A percentile compares a stretch with the other conserved stretches of the same genome.
These are phyloP conservation scores for Amazona guildingii DNA, from an alignment of 2,113 vertebrate species.

Conservation along the genomic window DNA sequence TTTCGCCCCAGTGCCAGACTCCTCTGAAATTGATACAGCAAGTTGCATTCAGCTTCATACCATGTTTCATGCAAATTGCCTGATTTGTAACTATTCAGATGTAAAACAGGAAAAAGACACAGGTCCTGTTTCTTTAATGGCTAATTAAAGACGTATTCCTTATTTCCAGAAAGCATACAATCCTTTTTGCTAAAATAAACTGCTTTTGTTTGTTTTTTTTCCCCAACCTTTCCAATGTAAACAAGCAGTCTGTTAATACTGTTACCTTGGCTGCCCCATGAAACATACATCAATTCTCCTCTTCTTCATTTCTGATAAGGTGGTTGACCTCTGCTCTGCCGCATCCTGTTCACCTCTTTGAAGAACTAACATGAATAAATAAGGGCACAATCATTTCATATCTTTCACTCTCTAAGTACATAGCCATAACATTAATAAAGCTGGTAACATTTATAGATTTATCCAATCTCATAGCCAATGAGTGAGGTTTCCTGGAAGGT, in stretches of 20 bases:
- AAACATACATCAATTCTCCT: not conserved
- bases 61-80: not conserved
- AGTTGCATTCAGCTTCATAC: not conserved
- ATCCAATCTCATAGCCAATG: not conserved
- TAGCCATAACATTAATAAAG: not conserved
- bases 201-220: not conserved
- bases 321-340: not conserved
- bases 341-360: not conserved
- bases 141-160: not conserved
- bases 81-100: not conserved
- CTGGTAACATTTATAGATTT: not conserved
- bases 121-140: not conserved
- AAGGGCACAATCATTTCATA: not conserved
- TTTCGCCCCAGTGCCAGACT: not conserved
- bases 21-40: not conserved
- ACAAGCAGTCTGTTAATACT: not conserved
- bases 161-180: not conserved
- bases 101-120: not conserved
- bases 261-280: not conserved
- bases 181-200: not conserved
- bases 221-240: not conserved
- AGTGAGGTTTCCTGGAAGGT: not conserved
- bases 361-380: not conserved
- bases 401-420: not conserved
- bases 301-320: not conserved